phyloP scores from a whole-genome alignment of 2,797 vertebrate genomes.

The Taenioides sp. region DNA sequence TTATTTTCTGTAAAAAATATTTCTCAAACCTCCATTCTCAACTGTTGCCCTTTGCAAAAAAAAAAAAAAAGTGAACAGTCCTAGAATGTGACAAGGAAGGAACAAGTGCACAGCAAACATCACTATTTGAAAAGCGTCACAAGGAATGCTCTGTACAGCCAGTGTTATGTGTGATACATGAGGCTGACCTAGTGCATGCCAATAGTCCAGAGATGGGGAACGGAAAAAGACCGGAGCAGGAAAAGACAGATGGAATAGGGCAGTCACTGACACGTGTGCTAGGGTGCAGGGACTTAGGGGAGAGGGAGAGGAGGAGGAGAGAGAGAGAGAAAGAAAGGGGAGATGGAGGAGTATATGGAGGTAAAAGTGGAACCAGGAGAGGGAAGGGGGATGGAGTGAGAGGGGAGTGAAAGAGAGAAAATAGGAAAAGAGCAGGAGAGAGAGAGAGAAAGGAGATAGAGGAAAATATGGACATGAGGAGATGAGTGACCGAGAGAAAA shows the following conservation, averaged over 20 bases:
- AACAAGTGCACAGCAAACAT: slow-evolving; percentile 5
- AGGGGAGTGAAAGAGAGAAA: background rate
- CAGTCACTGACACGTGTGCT: background rate
- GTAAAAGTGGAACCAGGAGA: background rate
- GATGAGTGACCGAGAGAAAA: background rate
- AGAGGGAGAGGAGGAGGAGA: slow-evolving; percentile 15
- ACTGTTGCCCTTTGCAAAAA: background rate
- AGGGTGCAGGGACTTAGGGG: background rate
- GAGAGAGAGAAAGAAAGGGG: background rate
- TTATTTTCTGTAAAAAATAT: background rate
- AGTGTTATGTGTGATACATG: slow-evolving; percentile 3
- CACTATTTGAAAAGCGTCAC: slow-evolving; percentile 19
- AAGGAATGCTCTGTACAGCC: background rate
- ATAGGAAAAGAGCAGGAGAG: background rate
- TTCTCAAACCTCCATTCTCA: background rate
- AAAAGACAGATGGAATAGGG: background rate
- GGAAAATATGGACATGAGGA: no score
- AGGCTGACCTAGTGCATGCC: slow-evolving; percentile 42
- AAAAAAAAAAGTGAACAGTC: background rate
- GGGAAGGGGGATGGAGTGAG: background rate
- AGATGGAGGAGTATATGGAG: background rate
- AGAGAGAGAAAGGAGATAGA: background rate
- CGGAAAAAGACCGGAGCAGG: slow-evolving; percentile 30
- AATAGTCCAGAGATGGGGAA: slow-evolving; percentile 38
- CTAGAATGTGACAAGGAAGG: slow-evolving; percentile 4